phyloP scores from a whole-genome alignment of 2,888 invertebrate genomes.

The Mimachlamys varia region DNA sequence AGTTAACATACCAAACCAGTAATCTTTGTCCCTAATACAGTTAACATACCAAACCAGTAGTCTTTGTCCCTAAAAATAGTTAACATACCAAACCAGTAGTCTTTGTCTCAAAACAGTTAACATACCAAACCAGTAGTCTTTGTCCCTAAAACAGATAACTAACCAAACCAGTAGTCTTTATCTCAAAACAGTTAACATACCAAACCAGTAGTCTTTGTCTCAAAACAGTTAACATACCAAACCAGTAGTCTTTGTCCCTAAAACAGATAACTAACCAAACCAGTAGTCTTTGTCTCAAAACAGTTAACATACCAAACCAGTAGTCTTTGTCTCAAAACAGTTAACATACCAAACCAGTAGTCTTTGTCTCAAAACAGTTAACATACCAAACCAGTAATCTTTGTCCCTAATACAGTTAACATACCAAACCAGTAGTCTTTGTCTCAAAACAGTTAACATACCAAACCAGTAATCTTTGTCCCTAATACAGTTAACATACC shows the following conservation, averaged over 20 bases:
- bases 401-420: background rate
- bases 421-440: background rate
- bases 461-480: background rate
- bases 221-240: conserved; percentile 32
- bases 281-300: background rate
- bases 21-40: background rate
- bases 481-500: background rate
- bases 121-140: conserved; percentile 12
- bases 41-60: background rate
- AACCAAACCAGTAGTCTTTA: background rate
- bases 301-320: background rate
- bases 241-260: background rate
- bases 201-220: background rate
- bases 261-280: background rate
- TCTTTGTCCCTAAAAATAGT: background rate
- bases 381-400: background rate
- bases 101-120: background rate
- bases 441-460: background rate
- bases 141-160: background rate
- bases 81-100: background rate
- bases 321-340: background rate
- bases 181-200: background rate
- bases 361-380: background rate
- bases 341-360: conserved; percentile 6
- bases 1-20: conserved; percentile 3